Conservation (phyloP, 2,888 invertebrate species). For the Patella depressa region DNA sequence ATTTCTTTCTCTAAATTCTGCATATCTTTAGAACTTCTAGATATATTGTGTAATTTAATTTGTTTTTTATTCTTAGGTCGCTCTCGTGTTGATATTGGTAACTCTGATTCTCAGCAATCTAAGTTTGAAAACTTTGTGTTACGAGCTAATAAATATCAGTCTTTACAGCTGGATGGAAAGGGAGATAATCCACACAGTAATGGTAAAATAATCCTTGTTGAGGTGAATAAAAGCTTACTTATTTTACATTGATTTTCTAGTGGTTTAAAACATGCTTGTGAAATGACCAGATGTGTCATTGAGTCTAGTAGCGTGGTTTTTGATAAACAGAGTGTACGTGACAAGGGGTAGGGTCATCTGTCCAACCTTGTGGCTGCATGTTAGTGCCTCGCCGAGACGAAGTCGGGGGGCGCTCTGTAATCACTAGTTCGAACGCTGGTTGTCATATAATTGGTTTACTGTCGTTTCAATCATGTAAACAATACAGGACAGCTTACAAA, state of each 20-base stretch:
- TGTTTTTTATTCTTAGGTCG: conserved; percentile 28
- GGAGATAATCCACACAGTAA: not conserved
- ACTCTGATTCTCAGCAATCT: conserved; percentile 76
- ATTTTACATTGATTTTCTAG: no score
- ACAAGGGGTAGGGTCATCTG: no score
- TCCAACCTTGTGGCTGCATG: no score
- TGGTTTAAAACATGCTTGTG: not conserved
- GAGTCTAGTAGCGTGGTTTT: no score
- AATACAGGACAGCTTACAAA: no score
- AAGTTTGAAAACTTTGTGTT: conserved; percentile 84
- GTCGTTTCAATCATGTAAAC: no score
- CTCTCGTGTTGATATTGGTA: conserved; percentile 38
- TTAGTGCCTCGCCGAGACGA: no score
- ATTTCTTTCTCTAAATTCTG: not conserved
- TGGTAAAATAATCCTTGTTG: conserved; percentile 61
- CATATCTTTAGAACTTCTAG: not conserved
- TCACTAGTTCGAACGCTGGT: no score
- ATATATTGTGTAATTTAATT: not conserved
- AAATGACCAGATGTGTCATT: no score
- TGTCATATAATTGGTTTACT: no score
- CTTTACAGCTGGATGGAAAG: conserved; percentile 52
- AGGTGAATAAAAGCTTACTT: conserved; percentile 46
- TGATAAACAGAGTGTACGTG: no score
- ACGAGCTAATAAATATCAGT: conserved; percentile 82
- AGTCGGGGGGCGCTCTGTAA: no score